Conservation (phyloP, 2,888 invertebrate species). For the Dolichomitus sp. region DNA sequence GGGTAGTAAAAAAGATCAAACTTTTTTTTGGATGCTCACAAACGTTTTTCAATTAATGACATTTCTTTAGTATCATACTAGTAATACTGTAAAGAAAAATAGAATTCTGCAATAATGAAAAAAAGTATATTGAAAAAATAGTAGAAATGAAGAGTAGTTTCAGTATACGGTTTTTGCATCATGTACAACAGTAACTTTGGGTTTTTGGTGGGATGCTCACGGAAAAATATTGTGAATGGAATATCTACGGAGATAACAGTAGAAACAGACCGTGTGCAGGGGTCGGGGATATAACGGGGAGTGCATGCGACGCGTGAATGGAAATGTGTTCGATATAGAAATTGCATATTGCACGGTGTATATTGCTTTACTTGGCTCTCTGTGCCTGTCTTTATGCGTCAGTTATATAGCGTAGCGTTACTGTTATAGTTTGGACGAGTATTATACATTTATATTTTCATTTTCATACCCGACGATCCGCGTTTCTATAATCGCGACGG, state of each 20-base stretch:
- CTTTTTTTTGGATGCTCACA: no score
- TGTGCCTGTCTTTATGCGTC: slow-evolving; percentile 29
- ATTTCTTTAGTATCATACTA: no score
- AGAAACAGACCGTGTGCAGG: slow-evolving; percentile 17
- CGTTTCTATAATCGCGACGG: slow-evolving; percentile 43
- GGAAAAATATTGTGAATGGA: slow-evolving; percentile 58
- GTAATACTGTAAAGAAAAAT: slow-evolving; percentile 1
- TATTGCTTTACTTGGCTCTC: slow-evolving; percentile 42
- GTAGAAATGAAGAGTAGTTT: slow-evolving; percentile 37
- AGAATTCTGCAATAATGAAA: background rate
- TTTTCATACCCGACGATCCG: slow-evolving; percentile 42
- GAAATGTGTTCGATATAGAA: slow-evolving; percentile 66
- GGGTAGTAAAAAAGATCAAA: no score
- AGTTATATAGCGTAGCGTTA: slow-evolving; percentile 27
- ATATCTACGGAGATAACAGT: slow-evolving; percentile 60
- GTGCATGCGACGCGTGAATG: slow-evolving; percentile 60
- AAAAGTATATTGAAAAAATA: slow-evolving; percentile 3
- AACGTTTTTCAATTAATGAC: no score
- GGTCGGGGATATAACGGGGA: slow-evolving; percentile 46
- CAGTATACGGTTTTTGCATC: slow-evolving; percentile 48
- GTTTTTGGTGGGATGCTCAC: slow-evolving; percentile 50
- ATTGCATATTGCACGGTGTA: slow-evolving; percentile 65
- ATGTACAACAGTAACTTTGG: slow-evolving; percentile 47
- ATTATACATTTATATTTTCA: slow-evolving; percentile 55
- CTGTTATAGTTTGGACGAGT: slow-evolving; percentile 47